Evolutionary conservation across 2,888 invertebrate genomes (phyloP).

Genomic region (Odontomyia ornata): DNA sequence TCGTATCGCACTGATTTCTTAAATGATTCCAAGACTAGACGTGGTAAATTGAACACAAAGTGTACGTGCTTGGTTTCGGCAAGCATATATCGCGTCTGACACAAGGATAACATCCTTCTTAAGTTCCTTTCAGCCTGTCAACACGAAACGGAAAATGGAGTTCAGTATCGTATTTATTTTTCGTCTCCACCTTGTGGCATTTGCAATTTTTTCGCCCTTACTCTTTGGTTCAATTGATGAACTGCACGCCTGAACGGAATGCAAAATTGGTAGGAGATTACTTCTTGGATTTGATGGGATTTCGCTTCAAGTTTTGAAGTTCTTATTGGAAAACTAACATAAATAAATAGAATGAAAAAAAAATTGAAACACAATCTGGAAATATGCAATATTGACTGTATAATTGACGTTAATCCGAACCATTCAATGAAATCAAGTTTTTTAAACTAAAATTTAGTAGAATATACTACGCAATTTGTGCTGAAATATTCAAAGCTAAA

Average conservation of each 20-base stretch:
- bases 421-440: too few species aligned
- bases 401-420: too few species aligned
- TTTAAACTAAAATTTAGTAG: too few species aligned
- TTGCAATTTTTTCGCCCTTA: constrained; percentile 4
- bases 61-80: constrained; percentile 44
- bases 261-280: neutral
- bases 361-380: too few species aligned
- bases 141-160: constrained; percentile 11
- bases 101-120: constrained; percentile 31
- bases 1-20: constrained; percentile 46
- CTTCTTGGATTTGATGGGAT: neutral
- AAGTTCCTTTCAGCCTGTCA: constrained; percentile 3
- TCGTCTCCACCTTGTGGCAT: neutral
- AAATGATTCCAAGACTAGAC: constrained; percentile 49
- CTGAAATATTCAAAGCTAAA: too few species aligned
- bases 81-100: constrained; percentile 29
- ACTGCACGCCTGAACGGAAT: constrained; percentile 3
- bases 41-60: constrained; percentile 48
- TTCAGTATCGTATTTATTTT: constrained; percentile 18
- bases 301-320: neutral
- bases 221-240: constrained; percentile 12
- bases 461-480: too few species aligned
- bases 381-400: too few species aligned
- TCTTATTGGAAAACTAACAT: neutral
- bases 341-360: too few species aligned